phyloP scores from a whole-genome alignment of 2,888 invertebrate species.

The Pantelozetes paolii region DNA sequence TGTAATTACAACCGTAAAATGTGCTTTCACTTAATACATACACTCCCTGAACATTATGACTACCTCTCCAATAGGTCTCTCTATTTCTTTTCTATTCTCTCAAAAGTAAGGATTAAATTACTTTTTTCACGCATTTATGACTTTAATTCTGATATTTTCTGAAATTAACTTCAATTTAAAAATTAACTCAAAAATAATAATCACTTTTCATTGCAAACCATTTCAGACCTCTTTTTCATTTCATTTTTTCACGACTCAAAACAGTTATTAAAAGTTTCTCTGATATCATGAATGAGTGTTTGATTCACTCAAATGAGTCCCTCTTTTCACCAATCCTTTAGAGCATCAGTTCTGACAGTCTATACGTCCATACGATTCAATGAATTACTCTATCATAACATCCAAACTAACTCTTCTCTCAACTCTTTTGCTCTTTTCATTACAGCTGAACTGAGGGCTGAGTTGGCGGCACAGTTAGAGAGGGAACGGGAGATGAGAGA shows the following conservation, averaged over 20 bases:
- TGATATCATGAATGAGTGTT: neutral
- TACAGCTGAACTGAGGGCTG: slow-evolving; percentile 94
- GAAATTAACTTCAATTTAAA: slow-evolving; percentile 37
- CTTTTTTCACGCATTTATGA: slow-evolving; percentile 43
- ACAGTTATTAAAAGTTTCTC: slow-evolving; percentile 21
- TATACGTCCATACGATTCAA: neutral
- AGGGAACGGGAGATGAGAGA: slow-evolving; percentile 90
- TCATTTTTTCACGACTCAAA: neutral
- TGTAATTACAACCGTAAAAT: slow-evolving; percentile 42
- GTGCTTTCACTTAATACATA: slow-evolving; percentile 8
- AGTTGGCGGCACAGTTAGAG: slow-evolving; percentile 83
- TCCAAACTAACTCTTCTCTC: neutral
- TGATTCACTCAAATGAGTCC: neutral
- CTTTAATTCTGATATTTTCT: slow-evolving; percentile 38
- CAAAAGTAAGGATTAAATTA: slow-evolving; percentile 43
- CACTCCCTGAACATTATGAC: neutral
- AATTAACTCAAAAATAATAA: slow-evolving; percentile 32
- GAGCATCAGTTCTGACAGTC: neutral
- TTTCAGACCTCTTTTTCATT: neutral
- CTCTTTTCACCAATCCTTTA: neutral
- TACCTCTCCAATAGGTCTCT: slow-evolving; percentile 7
- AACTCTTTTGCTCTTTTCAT: slow-evolving; percentile 52
- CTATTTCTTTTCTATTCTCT: neutral
- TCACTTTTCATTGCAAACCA: neutral
- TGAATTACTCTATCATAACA: neutral